These are phyloP conservation scores for Helostoma temminkii DNA, from an alignment of 2,797 vertebrate species.

Conservation along the genomic window DNA sequence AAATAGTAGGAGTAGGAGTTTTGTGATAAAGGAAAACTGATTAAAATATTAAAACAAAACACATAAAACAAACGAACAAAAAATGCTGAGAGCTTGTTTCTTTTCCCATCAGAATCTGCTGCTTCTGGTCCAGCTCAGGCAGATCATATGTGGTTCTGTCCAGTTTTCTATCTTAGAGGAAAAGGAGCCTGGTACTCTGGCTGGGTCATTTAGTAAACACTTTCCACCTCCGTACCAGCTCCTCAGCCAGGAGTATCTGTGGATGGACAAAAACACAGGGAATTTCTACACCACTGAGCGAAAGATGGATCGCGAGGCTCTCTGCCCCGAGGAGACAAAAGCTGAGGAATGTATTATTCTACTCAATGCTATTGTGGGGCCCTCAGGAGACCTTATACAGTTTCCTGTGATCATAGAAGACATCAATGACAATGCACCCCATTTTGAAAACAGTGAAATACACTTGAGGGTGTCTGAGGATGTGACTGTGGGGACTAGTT, in stretches of 20 bases:
- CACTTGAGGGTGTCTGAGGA: conserved; percentile 80
- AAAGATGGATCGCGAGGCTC: conserved; percentile 79
- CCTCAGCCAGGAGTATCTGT: conserved; percentile 74
- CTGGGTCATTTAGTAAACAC: conserved; percentile 73
- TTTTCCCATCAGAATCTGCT: conserved; percentile 76
- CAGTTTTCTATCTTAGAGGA: conserved; percentile 79
- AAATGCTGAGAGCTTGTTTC: conserved; percentile 39
- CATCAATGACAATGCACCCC: conserved; percentile 86
- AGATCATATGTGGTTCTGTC: conserved; percentile 66
- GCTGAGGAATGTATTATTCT: conserved; percentile 76
- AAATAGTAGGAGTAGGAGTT: not conserved
- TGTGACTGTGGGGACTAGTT: conserved; percentile 67
- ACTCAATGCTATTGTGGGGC: conserved; percentile 76
- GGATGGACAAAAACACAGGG: conserved; percentile 76
- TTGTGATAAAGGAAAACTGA: not conserved
- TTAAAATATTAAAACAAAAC: too few species aligned
- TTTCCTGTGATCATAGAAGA: conserved; percentile 83
- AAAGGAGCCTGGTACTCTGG: conserved; percentile 69
- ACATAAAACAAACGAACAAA: too few species aligned
- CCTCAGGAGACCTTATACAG: conserved; percentile 77
- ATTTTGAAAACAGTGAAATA: conserved; percentile 81
- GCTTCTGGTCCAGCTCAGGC: conserved; percentile 72
- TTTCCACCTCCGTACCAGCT: conserved; percentile 80
- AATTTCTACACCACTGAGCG: conserved; percentile 80
- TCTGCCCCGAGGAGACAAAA: conserved; percentile 78